Percentiles rank a stretch among this genome's conserved stretches.
Evolutionary conservation across 2,113 vertebrate species (phyloP).

Genomic region (Hymenochirus boettgeri): DNA sequence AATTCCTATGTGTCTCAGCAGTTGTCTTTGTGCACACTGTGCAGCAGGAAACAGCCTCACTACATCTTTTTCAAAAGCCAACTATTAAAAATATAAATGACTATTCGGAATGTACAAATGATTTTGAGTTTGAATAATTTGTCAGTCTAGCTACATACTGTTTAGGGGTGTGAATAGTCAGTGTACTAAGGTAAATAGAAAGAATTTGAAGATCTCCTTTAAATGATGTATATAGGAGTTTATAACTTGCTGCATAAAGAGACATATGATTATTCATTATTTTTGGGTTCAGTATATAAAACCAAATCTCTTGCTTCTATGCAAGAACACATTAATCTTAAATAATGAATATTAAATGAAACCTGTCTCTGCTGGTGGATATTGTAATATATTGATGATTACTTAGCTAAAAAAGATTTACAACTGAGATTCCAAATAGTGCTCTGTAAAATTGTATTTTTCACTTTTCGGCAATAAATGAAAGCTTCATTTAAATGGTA

Average conservation of each 20-base stretch:
- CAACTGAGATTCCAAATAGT: neutral
- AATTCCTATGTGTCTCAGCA: no score
- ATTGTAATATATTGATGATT: no score
- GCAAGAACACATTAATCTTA: neutral
- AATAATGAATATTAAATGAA: slow-evolving; percentile 21
- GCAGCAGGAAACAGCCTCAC: no score
- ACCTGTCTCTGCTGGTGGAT: neutral
- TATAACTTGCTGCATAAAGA: neutral
- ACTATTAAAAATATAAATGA: no score
- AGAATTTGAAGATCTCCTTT: neutral
- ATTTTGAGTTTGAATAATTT: no score
- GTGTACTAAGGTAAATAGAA: no score
- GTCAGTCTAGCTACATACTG: no score
- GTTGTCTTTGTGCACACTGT: no score
- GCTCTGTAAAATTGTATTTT: slow-evolving; percentile 7
- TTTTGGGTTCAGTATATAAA: neutral
- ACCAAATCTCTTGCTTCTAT: slow-evolving; percentile 1
- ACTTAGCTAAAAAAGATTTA: neutral
- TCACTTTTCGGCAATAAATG: slow-evolving; percentile 24
- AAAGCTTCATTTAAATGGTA: slow-evolving; percentile 19
- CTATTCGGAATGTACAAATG: no score
- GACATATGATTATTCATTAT: slow-evolving; percentile 8
- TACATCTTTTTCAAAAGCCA: no score
- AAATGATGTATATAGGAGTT: slow-evolving; percentile 11
- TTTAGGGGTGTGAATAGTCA: no score